Evolutionary conservation across 2,888 invertebrate species (phyloP).

Genomic region (Drosophila picticornis): DNA sequence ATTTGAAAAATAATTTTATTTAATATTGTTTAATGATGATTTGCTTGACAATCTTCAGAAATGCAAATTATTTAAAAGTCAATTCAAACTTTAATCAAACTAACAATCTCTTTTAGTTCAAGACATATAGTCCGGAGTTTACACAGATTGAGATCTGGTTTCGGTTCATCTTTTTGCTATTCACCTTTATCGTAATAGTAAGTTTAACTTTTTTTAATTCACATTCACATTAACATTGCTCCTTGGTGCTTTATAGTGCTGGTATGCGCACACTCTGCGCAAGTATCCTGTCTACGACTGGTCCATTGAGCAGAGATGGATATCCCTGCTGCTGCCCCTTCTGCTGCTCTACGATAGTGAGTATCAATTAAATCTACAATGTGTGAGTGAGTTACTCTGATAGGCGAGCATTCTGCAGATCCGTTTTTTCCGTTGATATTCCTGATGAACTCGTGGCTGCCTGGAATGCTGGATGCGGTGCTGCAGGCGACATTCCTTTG

Average conservation of each 20-base stretch:
- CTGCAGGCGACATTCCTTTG: slow-evolving; percentile 96
- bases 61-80: not conserved
- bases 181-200: slow-evolving; percentile 95
- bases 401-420: slow-evolving; percentile 87
- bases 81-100: not conserved
- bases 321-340: slow-evolving; percentile 93
- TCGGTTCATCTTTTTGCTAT: slow-evolving; percentile 95
- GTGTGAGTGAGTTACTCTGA: not conserved
- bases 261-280: slow-evolving; percentile 95
- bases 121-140: slow-evolving; percentile 97
- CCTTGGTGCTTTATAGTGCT: slow-evolving; percentile 88
- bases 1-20: not conserved
- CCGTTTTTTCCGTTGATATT: slow-evolving; percentile 97
- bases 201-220: slow-evolving; percentile 82
- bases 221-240: not conserved
- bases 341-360: slow-evolving; percentile 96
- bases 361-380: slow-evolving; percentile 62
- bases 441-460: slow-evolving; percentile 94
- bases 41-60: not conserved
- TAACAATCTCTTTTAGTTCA: slow-evolving; percentile 89
- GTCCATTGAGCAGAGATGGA: slow-evolving; percentile 99
- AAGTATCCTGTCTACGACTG: slow-evolving; percentile 96
- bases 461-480: slow-evolving; percentile 95
- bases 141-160: slow-evolving; percentile 99
- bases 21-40: not conserved